Conservation (phyloP, 2,113 vertebrate genomes). For the Prionailurus viverrinus region DNA sequence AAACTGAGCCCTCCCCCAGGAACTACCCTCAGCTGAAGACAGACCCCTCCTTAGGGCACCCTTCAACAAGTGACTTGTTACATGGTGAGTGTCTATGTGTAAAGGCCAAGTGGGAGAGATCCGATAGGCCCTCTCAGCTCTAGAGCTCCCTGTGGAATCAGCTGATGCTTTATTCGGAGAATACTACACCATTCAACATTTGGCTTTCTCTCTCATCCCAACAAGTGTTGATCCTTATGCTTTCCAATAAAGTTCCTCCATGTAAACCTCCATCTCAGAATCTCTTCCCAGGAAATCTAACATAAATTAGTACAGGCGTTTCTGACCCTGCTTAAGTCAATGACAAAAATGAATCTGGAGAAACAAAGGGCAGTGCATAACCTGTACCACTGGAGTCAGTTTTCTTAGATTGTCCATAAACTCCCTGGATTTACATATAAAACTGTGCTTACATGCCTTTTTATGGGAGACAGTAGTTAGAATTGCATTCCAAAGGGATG, state of each 20-base stretch:
- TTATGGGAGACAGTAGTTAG: neutral
- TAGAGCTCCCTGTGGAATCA: neutral
- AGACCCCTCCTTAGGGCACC: neutral
- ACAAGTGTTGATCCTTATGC: neutral
- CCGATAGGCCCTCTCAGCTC: neutral
- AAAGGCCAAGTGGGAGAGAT: neutral
- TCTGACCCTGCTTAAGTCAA: slow-evolving; percentile 7
- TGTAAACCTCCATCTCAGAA: neutral
- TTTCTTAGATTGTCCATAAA: neutral
- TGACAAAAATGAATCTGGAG: neutral
- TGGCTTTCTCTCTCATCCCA: neutral
- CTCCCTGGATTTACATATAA: neutral
- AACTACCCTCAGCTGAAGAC: neutral
- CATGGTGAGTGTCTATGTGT: neutral
- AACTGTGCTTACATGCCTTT: neutral
- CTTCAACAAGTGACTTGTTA: neutral
- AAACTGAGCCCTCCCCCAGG: neutral
- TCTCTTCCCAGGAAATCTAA: neutral
- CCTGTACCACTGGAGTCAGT: neutral
- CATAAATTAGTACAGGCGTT: neutral
- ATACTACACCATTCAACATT: neutral
- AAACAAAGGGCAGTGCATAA: neutral
- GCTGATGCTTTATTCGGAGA: neutral
- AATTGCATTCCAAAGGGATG: neutral
- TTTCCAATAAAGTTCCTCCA: neutral